A percentile compares a stretch with the other conserved stretches of the same genome.
Conservation (phyloP, 1,140 invertebrate species). For the Tetraneura akinire region DNA sequence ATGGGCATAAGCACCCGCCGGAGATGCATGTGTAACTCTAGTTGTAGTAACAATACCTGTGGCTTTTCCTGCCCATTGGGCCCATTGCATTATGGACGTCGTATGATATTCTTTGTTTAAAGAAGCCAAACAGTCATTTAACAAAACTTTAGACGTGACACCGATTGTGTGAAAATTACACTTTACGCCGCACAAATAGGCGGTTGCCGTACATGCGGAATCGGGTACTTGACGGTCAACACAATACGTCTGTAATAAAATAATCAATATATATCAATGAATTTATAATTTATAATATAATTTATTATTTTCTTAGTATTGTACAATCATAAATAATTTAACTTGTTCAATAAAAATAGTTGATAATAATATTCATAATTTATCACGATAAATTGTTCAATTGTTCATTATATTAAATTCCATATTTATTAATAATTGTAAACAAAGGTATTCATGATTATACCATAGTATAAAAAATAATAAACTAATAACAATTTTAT, state of each 20-base stretch:
- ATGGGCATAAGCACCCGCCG: slow-evolving; percentile 81
- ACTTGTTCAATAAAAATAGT: too few species aligned
- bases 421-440: too few species aligned
- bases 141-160: slow-evolving; percentile 67
- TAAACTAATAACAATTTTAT: too few species aligned
- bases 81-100: slow-evolving; percentile 72
- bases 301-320: too few species aligned
- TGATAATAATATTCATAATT: too few species aligned
- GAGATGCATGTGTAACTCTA: slow-evolving; percentile 87
- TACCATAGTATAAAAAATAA: too few species aligned
- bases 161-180: slow-evolving; percentile 72
- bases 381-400: too few species aligned
- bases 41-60: slow-evolving; percentile 69
- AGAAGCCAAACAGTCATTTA: slow-evolving; percentile 65
- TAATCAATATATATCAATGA: too few species aligned
- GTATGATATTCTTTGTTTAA: slow-evolving; percentile 65
- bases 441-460: too few species aligned
- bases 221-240: slow-evolving; percentile 79
- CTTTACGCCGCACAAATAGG: slow-evolving; percentile 83
- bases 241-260: slow-evolving; percentile 83
- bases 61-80: slow-evolving; percentile 69
- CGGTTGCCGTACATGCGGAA: slow-evolving; percentile 79
- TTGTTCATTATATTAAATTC: too few species aligned
- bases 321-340: too few species aligned
- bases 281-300: too few species aligned